phyloP scores from a whole-genome alignment of 2,113 vertebrate genomes.

The Dendropsophus ebraccatus region DNA sequence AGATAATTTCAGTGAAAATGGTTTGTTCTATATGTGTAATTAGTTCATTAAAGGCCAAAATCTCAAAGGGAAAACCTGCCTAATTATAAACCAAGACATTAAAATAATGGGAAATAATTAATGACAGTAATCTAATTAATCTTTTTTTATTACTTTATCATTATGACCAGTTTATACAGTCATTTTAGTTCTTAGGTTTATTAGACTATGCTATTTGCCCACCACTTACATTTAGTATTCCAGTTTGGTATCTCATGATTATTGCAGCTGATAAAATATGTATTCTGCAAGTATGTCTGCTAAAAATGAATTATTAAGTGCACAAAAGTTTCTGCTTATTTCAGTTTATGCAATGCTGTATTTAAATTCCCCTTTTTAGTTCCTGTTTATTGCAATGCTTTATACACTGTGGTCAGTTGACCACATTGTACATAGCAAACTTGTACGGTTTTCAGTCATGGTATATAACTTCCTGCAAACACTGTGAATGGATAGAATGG shows the following conservation, averaged over 20 bases:
- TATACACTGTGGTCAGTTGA: no score
- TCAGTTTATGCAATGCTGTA: no score
- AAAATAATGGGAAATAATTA: neutral
- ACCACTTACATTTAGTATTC: neutral
- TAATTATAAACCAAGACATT: conserved; percentile 19
- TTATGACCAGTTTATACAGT: neutral
- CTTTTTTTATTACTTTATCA: no score
- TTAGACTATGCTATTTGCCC: neutral
- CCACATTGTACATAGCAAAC: no score
- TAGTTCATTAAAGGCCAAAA: conserved; percentile 27
- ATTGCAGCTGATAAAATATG: neutral
- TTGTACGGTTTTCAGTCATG: no score
- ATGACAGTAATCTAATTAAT: conserved; percentile 11
- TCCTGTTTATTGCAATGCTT: no score
- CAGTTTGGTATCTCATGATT: neutral
- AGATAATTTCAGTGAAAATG: conserved; percentile 5
- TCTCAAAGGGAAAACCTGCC: neutral
- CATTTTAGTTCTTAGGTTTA: neutral
- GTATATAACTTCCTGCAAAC: no score
- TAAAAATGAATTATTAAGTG: neutral
- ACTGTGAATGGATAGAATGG: no score
- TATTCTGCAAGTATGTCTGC: neutral
- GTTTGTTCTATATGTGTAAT: conserved; percentile 10
- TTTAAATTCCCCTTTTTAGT: no score
- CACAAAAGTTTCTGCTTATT: neutral